phyloP scores from a whole-genome alignment of 2,797 vertebrate genomes.

The Falco columbarius region DNA sequence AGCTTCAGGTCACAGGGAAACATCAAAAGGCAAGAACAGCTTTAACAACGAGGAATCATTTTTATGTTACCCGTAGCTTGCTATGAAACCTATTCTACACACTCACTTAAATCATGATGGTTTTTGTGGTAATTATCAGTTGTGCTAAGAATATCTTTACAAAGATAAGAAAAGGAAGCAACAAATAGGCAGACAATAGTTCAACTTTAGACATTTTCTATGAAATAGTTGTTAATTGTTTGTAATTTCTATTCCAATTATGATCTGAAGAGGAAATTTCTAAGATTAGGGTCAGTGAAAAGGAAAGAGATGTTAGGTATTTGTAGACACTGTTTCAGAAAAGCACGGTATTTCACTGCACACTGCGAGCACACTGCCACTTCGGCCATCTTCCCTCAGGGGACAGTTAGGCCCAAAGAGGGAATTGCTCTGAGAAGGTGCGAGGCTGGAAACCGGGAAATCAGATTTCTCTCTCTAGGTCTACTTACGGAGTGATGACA shows the following conservation, averaged over 20 bases:
- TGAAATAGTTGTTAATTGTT: background rate
- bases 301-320: background rate
- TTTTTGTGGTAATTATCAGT: constrained; percentile 13
- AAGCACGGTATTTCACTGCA: background rate
- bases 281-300: background rate
- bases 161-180: background rate
- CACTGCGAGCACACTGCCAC: background rate
- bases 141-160: background rate
- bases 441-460: background rate
- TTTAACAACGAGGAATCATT: constrained; percentile 48
- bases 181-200: background rate
- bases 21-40: constrained; percentile 33
- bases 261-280: background rate
- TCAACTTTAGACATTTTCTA: background rate
- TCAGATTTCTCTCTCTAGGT: background rate
- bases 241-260: constrained; percentile 37
- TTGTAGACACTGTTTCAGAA: background rate
- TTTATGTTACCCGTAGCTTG: background rate
- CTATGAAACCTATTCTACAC: background rate
- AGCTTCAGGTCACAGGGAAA: constrained; percentile 16
- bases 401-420: background rate
- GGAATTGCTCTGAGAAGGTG: rapidly evolving
- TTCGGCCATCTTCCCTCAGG: background rate
- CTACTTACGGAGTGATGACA: background rate
- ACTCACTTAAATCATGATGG: background rate